Evolutionary conservation across 1,140 invertebrate genomes (phyloP).

Genomic region (Drosophila ambigua): DNA sequence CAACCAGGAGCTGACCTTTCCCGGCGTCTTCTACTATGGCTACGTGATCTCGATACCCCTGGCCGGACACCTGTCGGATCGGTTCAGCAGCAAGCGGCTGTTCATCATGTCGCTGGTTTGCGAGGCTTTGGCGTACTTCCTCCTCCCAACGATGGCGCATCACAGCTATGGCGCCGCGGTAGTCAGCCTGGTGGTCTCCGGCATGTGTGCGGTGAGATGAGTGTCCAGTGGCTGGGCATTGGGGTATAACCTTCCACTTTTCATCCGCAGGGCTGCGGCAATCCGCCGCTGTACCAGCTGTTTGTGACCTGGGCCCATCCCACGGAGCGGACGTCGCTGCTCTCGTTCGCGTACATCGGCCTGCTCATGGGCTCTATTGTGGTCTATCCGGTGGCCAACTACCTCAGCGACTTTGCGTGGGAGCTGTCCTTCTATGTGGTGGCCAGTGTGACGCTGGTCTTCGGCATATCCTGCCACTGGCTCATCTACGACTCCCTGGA

Average conservation of each 20-base stretch:
- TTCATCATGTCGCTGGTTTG: conserved; percentile 62
- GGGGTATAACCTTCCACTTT: not conserved
- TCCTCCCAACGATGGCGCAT: conserved; percentile 61
- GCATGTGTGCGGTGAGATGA: conserved; percentile 60
- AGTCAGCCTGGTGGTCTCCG: conserved; percentile 48
- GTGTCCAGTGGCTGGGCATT: not conserved
- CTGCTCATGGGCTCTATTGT: conserved; percentile 59
- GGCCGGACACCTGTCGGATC: conserved; percentile 64
- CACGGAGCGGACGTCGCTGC: conserved; percentile 65
- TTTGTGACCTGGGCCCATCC: conserved; percentile 78
- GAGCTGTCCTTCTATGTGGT: conserved; percentile 66
- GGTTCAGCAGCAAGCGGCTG: conserved; percentile 68
- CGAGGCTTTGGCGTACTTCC: conserved; percentile 48
- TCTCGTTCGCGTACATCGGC: conserved; percentile 74
- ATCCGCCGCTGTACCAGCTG: conserved; percentile 72
- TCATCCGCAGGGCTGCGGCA: conserved; percentile 60
- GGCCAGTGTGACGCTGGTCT: conserved; percentile 44
- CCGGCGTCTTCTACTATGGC: conserved; percentile 70
- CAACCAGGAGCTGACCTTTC: conserved; percentile 59
- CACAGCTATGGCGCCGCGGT: conserved; percentile 48
- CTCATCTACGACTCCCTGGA: conserved; percentile 68
- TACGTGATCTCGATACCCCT: conserved; percentile 62
- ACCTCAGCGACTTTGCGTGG: conserved; percentile 66
- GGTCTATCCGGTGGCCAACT: conserved; percentile 65
- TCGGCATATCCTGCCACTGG: conserved; percentile 59